Base-by-base conservation (phyloP, 1,140 invertebrate species). In the Nymphalis io region DNA sequence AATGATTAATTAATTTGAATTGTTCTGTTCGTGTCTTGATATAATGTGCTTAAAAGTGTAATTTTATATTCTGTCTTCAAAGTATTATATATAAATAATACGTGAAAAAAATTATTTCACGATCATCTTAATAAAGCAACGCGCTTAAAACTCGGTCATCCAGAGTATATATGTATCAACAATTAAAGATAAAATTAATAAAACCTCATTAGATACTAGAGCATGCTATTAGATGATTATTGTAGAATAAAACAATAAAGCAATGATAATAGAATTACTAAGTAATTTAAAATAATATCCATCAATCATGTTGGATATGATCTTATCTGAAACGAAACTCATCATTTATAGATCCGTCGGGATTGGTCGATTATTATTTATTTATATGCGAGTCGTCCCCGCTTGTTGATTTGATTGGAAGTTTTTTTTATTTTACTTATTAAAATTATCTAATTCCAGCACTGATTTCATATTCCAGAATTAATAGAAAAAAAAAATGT, bases 291-390 rank as follows among this genome's bases (percentile, higher is more conserved):
- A 82, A 76, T 72, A 72, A 73, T 72, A 70, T 63, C 82, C 87
- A 91, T 91, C 88, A 91, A 91, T 91, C 89, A 90, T 83, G 84
- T 83, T 78, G 76, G 76, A 83, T 84, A 84, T 83, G 86, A 91
- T 91, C 83, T 87, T 88, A 91, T 89, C 88, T 89, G 82, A 87
- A 89, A 89, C 82, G 87, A 84, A 91, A 89, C 89, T 90, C 88
- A 91, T 91, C 88, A 89, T 91, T 91, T 91, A 91, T 86, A 86
- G 86, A 91, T 89, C 82, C 76, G 83, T 83, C 85, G 78, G 81
- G 81, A 79, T 72, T 86, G 85, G 68, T 81, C 82, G 86, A 89
- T 89, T 85, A 81, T 88, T 88, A 91, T 88, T 88, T 88, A 91
- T 88, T 90, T 89, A 90, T 87, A 89, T 2, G 16, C 15, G 18